These are phyloP conservation scores for Busseola fusca DNA, from an alignment of 2,888 invertebrate species.

Conservation along the genomic window DNA sequence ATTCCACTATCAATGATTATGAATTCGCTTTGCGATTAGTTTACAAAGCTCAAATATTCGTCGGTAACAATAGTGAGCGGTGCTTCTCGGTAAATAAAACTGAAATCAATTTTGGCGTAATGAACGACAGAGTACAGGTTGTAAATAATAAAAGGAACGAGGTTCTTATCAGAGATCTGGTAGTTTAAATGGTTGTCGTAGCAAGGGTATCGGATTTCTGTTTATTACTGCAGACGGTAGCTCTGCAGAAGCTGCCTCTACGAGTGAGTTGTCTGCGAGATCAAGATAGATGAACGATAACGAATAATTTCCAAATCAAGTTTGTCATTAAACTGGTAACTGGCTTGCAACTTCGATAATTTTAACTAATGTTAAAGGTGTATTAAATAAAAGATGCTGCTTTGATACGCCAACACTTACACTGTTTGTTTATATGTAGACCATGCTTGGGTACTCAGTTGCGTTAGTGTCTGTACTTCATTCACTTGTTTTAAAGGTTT, in stretches of 20 bases:
- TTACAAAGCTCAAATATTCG: constrained; percentile 36
- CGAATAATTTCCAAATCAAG: constrained; percentile 67
- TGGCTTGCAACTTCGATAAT: constrained; percentile 53
- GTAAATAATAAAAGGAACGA: constrained; percentile 84
- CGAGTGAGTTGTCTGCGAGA: constrained; percentile 82
- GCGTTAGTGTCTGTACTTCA: constrained; percentile 7
- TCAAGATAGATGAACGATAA: constrained; percentile 75
- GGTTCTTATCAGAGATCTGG: constrained; percentile 81
- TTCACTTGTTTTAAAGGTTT: constrained; percentile 29
- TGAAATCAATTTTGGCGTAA: constrained; percentile 78
- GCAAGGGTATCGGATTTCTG: constrained; percentile 85
- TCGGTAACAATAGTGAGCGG: constrained; percentile 1
- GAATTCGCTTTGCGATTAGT: constrained; percentile 40
- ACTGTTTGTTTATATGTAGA: constrained; percentile 36
- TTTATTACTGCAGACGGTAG: constrained; percentile 82
- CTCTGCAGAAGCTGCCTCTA: constrained; percentile 72
- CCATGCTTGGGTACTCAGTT: constrained; percentile 14
- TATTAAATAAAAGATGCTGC: constrained; percentile 53
- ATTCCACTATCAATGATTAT: constrained; percentile 48
- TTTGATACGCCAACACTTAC: constrained; percentile 53
- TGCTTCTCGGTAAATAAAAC: constrained; percentile 47
- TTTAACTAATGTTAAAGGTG: constrained; percentile 60
- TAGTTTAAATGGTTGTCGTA: constrained; percentile 79
- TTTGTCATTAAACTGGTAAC: constrained; percentile 70
- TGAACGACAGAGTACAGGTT: constrained; percentile 69